Evolutionary conservation across 2,888 invertebrate genomes (phyloP), one percentile per base, ranked within the genome.

Genomic region (Luperina nickerlii): DNA sequence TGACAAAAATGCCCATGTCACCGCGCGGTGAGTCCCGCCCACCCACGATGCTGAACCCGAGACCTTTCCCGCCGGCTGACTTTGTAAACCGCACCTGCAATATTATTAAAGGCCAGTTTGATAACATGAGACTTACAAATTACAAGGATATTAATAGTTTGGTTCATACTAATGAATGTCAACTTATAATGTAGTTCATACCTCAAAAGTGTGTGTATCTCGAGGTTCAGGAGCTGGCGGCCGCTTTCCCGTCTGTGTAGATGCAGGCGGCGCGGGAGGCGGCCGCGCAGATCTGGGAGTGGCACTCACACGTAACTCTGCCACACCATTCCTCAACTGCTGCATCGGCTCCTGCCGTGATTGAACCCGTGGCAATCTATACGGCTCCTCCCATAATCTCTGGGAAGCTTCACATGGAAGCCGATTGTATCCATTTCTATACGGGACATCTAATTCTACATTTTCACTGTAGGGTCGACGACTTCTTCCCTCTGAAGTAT

Each of bases 1-100:
- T 98, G 38, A 99, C 98, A 93, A 98, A 99, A 90, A 99, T 98
- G 67, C 99, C 99, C 98, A 99, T 98, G 90, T 98, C 98, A 1
- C 98, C 99, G 86, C 98, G 98, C 2, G 98, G 98, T 24, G 98
- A 98, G 93, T 99, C 99, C 76, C 97, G 97, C 2, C 99, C 99
- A 24, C 99, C 99, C 38, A 99, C 99, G 88, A 99, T 98, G 89
- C 98, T 99, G 95, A 99, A 99, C 32, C 99, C 99, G 42, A 99
- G 97, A 60, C 98, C 98, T 94, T 98, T 99, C 84, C 98, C 98
- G 24, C 98, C 98, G 5, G 98, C 98, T 70, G 98, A 98, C 93
- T 99, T 99, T 78, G 97, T 97, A 92, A 98, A 98, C 82, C 97
- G 97, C 82, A 98, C 97, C 96, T 97, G 94, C 66, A 92, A 91